Evolutionary conservation across 2,113 vertebrate species (phyloP).

Genomic region (Ctenodactylus gundi): DNA sequence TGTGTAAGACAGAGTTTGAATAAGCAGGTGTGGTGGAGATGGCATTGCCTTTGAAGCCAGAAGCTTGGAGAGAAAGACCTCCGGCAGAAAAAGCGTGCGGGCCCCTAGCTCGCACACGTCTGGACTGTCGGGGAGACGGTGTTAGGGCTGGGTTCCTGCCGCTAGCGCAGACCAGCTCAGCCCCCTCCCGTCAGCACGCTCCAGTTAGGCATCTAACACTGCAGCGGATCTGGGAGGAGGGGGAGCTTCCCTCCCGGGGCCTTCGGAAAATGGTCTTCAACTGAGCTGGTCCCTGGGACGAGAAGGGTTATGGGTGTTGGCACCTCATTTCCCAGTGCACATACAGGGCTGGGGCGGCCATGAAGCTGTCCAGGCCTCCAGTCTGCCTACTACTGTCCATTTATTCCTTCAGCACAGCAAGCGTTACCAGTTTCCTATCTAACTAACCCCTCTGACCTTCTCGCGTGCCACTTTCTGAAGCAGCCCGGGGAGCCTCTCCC

Average conservation of each 20-base stretch:
- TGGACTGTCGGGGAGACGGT: not conserved
- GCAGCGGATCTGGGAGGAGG: too few relatives aligned
- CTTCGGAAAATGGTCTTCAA: too few relatives aligned
- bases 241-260: too few relatives aligned
- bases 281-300: too few relatives aligned
- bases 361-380: rapidly evolving
- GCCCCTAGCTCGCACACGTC: not conserved
- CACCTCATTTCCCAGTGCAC: too few relatives aligned
- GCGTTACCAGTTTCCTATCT: not conserved
- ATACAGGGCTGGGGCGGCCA: rapidly evolving
- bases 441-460: not conserved
- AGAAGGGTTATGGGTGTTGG: too few relatives aligned
- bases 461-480: too few relatives aligned
- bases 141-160: too few relatives aligned
- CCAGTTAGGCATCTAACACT: too few relatives aligned
- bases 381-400: not conserved
- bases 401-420: not conserved
- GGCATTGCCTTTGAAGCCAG: not conserved
- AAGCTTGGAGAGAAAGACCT: not conserved
- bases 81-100: not conserved
- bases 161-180: too few relatives aligned
- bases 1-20: not conserved
- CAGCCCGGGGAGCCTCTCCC: too few relatives aligned
- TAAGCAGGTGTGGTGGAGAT: not conserved
- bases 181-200: too few relatives aligned